Base-by-base conservation (phyloP, 1,140 invertebrate species). In the Cheumatopsyche charites region DNA sequence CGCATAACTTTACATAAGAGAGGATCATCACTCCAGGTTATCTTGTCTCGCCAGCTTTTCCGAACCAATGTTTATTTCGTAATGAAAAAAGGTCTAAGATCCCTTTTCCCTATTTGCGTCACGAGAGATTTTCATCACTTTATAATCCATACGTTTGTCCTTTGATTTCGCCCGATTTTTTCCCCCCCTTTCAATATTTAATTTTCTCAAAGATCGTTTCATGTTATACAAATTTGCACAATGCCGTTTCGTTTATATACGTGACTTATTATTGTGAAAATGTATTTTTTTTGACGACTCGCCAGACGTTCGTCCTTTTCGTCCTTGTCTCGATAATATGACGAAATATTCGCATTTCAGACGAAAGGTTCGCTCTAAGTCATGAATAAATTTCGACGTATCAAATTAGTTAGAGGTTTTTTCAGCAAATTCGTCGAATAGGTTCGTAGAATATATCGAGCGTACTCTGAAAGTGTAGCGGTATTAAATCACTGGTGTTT, bases 1-100 rank as follows among this genome's bases (percentile, higher is more conserved):
- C 61, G 61, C 69, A 71, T 71, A 71, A 71, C 69, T 71, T 71
- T 71, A 71, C 69, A 71, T 71, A 71, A 71, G 58, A 62, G 62
- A 62, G 19, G 69, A 63, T 63, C 58, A 71, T 62, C 69, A 62
- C 49, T 55, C 61, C 58, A 71, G 66, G 66, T 68, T 68, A 68
- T 68, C 66, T 68, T 29, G 47, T 23, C 47, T 52, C 55, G 21
- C 41, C 66, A 68, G 66, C 66, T 55, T 68, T 68, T 43, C 66
- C 66, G 66, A 55, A 55, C 36, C 49, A 21, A 68, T 68, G 49
- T 68, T 68, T 68, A 68, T 68, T 55, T 68, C 47, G 21, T 58
- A 68, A 68, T 68, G 66, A 55, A 68, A 68, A 68, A 55, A 52
- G 66, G 47, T 68, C 41, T 43, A 26, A 12, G 55, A 9, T 58